phyloP scores from a whole-genome alignment of 2,797 vertebrate genomes.

The Spinus olivaceus region DNA sequence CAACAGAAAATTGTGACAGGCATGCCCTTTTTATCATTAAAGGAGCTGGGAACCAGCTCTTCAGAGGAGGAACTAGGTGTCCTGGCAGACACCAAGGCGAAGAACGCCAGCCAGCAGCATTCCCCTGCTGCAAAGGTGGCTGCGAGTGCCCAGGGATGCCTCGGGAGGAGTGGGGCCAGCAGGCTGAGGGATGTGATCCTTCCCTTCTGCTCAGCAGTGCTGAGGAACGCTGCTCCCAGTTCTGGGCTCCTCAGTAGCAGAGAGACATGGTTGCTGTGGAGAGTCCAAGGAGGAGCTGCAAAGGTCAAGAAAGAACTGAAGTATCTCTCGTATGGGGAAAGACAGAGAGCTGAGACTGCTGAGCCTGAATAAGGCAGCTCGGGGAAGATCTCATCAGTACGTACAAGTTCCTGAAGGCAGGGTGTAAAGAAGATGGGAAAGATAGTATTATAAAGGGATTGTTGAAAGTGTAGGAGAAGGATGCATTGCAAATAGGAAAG shows the following conservation, averaged over 20 bases:
- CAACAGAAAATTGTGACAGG: neutral
- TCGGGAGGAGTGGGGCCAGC: neutral
- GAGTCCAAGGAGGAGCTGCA: neutral
- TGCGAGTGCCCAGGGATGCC: neutral
- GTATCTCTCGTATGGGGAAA: neutral
- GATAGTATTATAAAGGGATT: neutral
- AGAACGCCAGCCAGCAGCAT: neutral
- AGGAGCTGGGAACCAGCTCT: neutral
- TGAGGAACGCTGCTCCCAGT: neutral
- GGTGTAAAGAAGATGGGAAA: neutral
- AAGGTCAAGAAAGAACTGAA: neutral
- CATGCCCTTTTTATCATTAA: neutral
- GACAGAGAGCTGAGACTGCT: neutral
- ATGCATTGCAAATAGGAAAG: neutral
- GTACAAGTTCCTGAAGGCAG: neutral
- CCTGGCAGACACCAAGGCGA: rapidly evolving
- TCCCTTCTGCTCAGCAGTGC: neutral
- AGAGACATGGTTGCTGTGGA: neutral
- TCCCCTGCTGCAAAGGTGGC: neutral
- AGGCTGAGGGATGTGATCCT: neutral
- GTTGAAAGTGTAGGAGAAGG: neutral
- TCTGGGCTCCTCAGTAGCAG: neutral
- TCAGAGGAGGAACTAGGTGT: neutral
- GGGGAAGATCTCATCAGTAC: neutral
- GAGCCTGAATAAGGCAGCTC: neutral